Percentiles rank a stretch among this genome's conserved stretches.
Evolutionary conservation across 2,888 invertebrate species (phyloP).

Genomic region (Cenopis cana): DNA sequence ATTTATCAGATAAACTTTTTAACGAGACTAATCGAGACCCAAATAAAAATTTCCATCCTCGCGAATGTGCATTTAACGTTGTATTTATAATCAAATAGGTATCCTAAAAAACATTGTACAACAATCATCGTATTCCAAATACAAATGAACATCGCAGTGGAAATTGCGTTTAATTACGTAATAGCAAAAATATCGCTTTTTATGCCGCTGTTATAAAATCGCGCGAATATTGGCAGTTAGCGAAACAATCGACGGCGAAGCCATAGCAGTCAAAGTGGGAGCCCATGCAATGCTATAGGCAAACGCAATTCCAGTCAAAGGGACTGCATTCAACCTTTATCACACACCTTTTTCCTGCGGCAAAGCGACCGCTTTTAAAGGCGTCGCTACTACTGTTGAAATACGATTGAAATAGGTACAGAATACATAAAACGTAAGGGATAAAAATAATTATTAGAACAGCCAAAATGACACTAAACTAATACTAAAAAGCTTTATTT

Average conservation of each 20-base stretch:
- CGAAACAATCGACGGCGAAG: constrained; percentile 48
- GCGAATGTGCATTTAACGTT: neutral
- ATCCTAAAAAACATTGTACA: too few relatives aligned
- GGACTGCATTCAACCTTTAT: constrained; percentile 31
- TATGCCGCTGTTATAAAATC: constrained; percentile 32
- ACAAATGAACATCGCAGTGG: neutral
- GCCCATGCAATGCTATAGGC: constrained; percentile 45
- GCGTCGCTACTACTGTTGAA: too few relatives aligned
- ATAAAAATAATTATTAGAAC: too few relatives aligned
- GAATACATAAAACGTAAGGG: too few relatives aligned
- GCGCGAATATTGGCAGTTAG: constrained; percentile 46
- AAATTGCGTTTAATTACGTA: constrained; percentile 3
- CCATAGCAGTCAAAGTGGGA: constrained; percentile 51
- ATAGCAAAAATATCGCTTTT: neutral
- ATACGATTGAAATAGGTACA: too few relatives aligned
- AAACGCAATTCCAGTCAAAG: constrained; percentile 49
- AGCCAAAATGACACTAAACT: too few relatives aligned
- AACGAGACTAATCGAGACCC: neutral
- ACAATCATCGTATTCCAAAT: too few relatives aligned
- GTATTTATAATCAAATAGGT: neutral
- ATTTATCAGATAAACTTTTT: too few relatives aligned
- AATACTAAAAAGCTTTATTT: too few relatives aligned
- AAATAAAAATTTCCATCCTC: neutral
- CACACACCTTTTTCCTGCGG: neutral
- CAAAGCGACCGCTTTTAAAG: neutral